A percentile compares a stretch with the other conserved stretches of the same genome.
Evolutionary conservation across 1,140 invertebrate genomes (phyloP).

Genomic region (Camponotus floridanus): DNA sequence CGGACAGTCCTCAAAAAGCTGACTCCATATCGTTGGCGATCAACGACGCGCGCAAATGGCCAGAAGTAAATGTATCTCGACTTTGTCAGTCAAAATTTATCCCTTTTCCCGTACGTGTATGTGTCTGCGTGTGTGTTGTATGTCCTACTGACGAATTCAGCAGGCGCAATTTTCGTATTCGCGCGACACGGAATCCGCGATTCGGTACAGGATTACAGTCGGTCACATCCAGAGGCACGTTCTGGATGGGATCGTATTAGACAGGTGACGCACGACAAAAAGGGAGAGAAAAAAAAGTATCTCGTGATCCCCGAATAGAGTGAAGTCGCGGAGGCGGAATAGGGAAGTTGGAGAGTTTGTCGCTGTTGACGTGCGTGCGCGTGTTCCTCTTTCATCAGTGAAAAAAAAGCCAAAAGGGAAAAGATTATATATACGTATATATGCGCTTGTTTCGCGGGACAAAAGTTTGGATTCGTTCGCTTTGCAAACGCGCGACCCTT

Average conservation of each 20-base stretch:
- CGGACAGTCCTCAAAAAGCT: slow-evolving; percentile 55
- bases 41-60: slow-evolving; percentile 47
- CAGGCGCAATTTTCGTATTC: slow-evolving; percentile 53
- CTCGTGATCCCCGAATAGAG: not conserved
- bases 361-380: not conserved
- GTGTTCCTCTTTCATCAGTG: not conserved
- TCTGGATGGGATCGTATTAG: slow-evolving; percentile 9
- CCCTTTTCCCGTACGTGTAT: not conserved
- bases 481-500: slow-evolving; percentile 23
- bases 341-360: slow-evolving; percentile 8
- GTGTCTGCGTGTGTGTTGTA: not conserved
- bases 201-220: slow-evolving; percentile 33
- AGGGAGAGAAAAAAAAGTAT: not conserved
- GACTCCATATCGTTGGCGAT: slow-evolving; percentile 60
- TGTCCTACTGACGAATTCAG: slow-evolving; percentile 26
- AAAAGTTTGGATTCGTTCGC: slow-evolving; percentile 53
- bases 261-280: slow-evolving; percentile 1
- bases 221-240: slow-evolving; percentile 36
- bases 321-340: not conserved
- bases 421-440: too few relatives aligned
- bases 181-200: slow-evolving; percentile 19
- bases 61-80: slow-evolving; percentile 67
- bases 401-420: not conserved
- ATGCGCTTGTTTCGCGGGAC: slow-evolving; percentile 9
- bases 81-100: slow-evolving; percentile 67